Evolutionary conservation across 2,113 vertebrate genomes (phyloP), one percentile per base, ranked within the genome.

Genomic region (Tretioscincus oriximinensis): DNA sequence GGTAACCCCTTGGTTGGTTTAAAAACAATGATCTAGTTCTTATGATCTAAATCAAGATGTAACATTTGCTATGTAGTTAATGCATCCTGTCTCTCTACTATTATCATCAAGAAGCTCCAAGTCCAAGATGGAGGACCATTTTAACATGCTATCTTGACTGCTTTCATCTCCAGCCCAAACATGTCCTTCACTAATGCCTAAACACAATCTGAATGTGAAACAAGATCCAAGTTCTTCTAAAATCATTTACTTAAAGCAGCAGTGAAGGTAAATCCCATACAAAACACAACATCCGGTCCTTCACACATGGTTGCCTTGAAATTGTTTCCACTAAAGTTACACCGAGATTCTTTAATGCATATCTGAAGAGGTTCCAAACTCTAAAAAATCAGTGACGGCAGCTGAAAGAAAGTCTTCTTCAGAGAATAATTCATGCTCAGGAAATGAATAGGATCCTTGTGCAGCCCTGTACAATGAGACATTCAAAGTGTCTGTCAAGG

Each of bases 361-460:
- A 16, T 58, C 11, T 73, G 51, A 51, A 26, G 47, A 51, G 35
- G 28, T 54, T 58, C 45, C 24, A 29, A 9, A 73, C 18, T 41
- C 31, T n/a, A 26, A 58, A 75, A 41, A 68, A 81, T 61, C 49
- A 71, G 67, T 20, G 60, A 26, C 4, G 16, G 28, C 10, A 49
- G 45, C 7, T 51, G 29, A 65, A 80, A 64, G 63, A 21, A 54
- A 7, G 22, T 20, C 60, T 21, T 1, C 26, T 28, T 61, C 66
- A 69, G 12, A 69, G 29, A n/a, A 71, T 71, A 68, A 78, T 41
- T 70, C 77, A 78, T 29, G 18, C 47, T 67, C 72, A 47, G 35
- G 73, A 76, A 81, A 81, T 41, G 22, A 75, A n/a, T 41, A 54
- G 45, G 28, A 73, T 24, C 29, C n/a, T 67, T 29, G 51, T 60